Evolutionary conservation across 2,888 invertebrate genomes (phyloP), one percentile per base, ranked within the genome.

Genomic region (Steinernema scapterisci): DNA sequence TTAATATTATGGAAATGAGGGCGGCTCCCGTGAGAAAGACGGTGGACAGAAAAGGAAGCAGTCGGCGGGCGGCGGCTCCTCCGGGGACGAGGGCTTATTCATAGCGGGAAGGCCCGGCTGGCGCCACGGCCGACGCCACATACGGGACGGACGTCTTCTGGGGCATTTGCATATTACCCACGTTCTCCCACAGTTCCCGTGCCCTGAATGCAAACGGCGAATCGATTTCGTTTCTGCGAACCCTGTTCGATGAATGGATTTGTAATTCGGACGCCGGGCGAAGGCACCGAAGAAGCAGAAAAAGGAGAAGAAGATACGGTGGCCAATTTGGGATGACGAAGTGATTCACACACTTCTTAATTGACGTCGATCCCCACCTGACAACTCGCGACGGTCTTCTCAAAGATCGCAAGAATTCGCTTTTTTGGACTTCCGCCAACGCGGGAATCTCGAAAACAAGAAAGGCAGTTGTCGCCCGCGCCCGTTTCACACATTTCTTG

Each of bases 1-100:
- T 63, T 63, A 63, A 63, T 63, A 63, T 63, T 63, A 63, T 63
- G 63, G 63, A 63, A 63, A 63, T 63, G 63, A 63, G 63, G 25
- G 25, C 1, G 31, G 63, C 63, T 63, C 31, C 38, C 63, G 63
- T 63, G 63, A 63, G 63, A 63, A 63, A 63, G 63, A 63, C 63
- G 63, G 63, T 25, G 31, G 63, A 16, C 21, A 63, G 52, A 52
- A 38, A 48, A 48, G 48, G n/a, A 19, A 48, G 48, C n/a, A n/a
- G 48, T n/a, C 48, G 48, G 48, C 19, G 48, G n/a, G 16, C 48
- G 48, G 48, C 38, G 31, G 63, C 19, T 27, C 21, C 38, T 38
- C 38, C 38, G 38, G 38, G 38, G 38, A 52, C 27, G 23, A 16
- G 27, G 63, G 63, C 63, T 63, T 63, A 63, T 63, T 63, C 63